phyloP scores from a whole-genome alignment of 2,888 invertebrate genomes.

The Tribolium freemani region DNA sequence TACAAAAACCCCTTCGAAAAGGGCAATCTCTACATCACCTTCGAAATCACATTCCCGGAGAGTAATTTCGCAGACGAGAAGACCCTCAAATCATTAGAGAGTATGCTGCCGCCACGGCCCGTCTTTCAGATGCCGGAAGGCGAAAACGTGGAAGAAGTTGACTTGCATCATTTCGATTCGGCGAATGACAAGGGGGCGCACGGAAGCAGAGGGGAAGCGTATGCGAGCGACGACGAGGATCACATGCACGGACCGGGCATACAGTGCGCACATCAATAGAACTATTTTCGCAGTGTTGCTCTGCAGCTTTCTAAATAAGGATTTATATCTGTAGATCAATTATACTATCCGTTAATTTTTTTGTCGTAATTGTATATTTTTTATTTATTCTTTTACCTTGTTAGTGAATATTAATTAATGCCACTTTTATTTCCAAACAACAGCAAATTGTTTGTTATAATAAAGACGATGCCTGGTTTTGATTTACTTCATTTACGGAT shows the following conservation, averaged over 20 bases:
- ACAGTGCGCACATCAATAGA: slow-evolving; percentile 88
- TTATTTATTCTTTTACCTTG: slow-evolving; percentile 19
- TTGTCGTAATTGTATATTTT: slow-evolving; percentile 21
- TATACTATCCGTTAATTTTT: slow-evolving; percentile 13
- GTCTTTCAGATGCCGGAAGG: slow-evolving; percentile 80
- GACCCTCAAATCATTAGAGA: slow-evolving; percentile 79
- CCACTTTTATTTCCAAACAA: no score
- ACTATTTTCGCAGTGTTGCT: slow-evolving; percentile 54
- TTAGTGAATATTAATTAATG: slow-evolving; percentile 2
- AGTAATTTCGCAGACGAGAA: slow-evolving; percentile 82
- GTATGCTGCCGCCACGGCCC: slow-evolving; percentile 80
- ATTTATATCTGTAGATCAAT: slow-evolving; percentile 53
- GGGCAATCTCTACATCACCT: slow-evolving; percentile 89
- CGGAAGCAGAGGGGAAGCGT: slow-evolving; percentile 75
- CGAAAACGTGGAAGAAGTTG: slow-evolving; percentile 89
- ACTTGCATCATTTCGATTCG: slow-evolving; percentile 82
- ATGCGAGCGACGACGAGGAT: slow-evolving; percentile 80
- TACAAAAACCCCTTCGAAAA: slow-evolving; percentile 87
- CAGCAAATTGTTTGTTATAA: no score
- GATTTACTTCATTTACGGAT: not conserved
- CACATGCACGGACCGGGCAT: slow-evolving; percentile 72
- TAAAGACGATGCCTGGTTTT: not conserved
- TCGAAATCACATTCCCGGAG: slow-evolving; percentile 88
- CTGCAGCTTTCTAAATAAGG: slow-evolving; percentile 68
- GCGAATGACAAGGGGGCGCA: slow-evolving; percentile 54